A percentile compares a stretch with the other conserved stretches of the same genome.
Evolutionary conservation across 2,113 vertebrate genomes (phyloP).

Genomic region (Syngnathoides biaculeatus): DNA sequence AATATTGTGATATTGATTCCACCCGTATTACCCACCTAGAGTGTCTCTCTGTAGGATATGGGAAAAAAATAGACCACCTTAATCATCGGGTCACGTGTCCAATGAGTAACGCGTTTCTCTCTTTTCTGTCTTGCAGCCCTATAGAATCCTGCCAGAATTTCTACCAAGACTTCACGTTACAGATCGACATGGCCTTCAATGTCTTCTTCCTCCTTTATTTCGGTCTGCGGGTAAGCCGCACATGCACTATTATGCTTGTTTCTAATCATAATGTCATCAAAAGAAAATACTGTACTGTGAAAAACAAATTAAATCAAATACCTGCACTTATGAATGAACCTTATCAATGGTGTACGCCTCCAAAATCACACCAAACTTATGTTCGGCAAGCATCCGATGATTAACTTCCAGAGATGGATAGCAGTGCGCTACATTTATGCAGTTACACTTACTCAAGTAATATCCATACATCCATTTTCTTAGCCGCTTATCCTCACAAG

Average conservation of each 20-base stretch:
- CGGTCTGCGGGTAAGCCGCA: constrained; percentile 88
- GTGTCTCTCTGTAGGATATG: neutral
- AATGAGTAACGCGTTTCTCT: constrained; percentile 7
- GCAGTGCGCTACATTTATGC: too few relatives aligned
- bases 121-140: constrained; percentile 76
- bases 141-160: constrained; percentile 99
- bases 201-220: constrained; percentile 99
- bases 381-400: too few relatives aligned
- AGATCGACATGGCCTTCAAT: constrained; percentile 99
- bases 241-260: neutral
- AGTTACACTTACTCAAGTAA: too few relatives aligned
- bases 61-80: neutral
- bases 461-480: too few relatives aligned
- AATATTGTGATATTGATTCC: neutral
- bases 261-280: neutral
- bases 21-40: neutral
- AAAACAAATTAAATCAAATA: too few relatives aligned
- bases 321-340: neutral
- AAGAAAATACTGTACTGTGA: neutral
- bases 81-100: neutral
- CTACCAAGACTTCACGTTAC: constrained; percentile 99
- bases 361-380: too few relatives aligned
- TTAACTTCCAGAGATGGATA: too few relatives aligned
- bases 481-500: too few relatives aligned
- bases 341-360: too few relatives aligned